A percentile compares a stretch with the other conserved stretches of the same genome.
phyloP scores from a whole-genome alignment of 2,888 invertebrate genomes.

The Epistrophella euchroma region DNA sequence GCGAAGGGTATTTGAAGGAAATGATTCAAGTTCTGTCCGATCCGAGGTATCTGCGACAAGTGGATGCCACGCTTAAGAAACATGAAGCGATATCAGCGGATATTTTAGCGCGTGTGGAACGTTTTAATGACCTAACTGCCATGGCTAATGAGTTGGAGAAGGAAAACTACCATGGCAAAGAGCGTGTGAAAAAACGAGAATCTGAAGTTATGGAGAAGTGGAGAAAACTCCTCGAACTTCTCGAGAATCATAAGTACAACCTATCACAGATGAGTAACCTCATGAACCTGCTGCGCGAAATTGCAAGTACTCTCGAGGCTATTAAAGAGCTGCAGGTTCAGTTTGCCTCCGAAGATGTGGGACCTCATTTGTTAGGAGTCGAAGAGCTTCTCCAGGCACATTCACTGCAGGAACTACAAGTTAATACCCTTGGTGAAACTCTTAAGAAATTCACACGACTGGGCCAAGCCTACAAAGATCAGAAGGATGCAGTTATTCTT shows the following conservation, averaged over 20 bases:
- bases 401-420: conserved; percentile 95
- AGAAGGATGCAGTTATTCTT: conserved; percentile 86
- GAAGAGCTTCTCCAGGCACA: conserved; percentile 98
- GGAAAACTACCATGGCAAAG: conserved; percentile 96
- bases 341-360: conserved; percentile 91
- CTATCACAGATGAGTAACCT: conserved; percentile 92
- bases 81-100: conserved; percentile 99
- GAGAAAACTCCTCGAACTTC: conserved; percentile 92
- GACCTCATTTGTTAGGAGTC: conserved; percentile 96
- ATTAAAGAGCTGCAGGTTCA: conserved; percentile 92
- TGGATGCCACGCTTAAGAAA: conserved; percentile 98
- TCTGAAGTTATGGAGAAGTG: conserved; percentile 92
- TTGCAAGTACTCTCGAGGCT: conserved; percentile 93
- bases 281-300: conserved; percentile 95
- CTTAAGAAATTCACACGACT: conserved; percentile 91
- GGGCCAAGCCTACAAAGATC: conserved; percentile 86
- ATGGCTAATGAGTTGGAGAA: conserved; percentile 96
- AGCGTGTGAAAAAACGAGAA: conserved; percentile 87
- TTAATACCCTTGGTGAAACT: conserved; percentile 94
- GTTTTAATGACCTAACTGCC: conserved; percentile 95
- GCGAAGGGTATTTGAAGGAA: conserved; percentile 98
- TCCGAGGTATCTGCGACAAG: conserved; percentile 95
- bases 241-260: conserved; percentile 92
- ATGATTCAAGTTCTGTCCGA: conserved; percentile 98
- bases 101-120: conserved; percentile 95